These are phyloP conservation scores for Periplaneta americana DNA, from an alignment of 1,140 invertebrate genomes.

Conservation along the genomic window DNA sequence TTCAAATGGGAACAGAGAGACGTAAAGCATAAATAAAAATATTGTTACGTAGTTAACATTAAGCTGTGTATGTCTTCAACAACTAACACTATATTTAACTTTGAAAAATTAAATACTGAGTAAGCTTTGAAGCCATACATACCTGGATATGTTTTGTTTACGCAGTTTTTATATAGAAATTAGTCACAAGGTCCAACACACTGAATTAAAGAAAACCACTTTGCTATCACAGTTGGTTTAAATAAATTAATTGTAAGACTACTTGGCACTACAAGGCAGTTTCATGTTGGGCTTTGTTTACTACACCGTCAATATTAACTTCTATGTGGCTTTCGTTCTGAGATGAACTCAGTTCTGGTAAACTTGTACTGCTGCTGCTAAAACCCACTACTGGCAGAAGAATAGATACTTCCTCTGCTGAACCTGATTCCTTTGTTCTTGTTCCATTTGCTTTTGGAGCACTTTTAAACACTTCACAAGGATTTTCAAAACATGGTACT, in stretches of 20 bases:
- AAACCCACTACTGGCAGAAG: not conserved
- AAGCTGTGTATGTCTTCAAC: not conserved
- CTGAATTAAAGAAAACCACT: not conserved
- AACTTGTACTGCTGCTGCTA: constrained; percentile 1
- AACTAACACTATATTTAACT: not conserved
- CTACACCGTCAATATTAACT: constrained; percentile 4
- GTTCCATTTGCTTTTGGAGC: not conserved
- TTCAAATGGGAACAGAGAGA: not conserved
- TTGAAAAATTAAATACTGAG: not conserved
- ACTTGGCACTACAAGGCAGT: constrained; percentile 22
- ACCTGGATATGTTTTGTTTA: not conserved
- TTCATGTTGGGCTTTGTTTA: constrained; percentile 10
- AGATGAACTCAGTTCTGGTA: constrained; percentile 6
- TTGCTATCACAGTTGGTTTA: constrained; percentile 20
- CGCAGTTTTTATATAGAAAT: not conserved
- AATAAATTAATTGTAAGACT: constrained; percentile 8
- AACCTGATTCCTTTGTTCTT: not conserved
- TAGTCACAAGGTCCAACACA: not conserved
- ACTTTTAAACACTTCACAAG: constrained; percentile 21
- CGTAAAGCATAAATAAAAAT: not conserved
- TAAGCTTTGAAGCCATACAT: not conserved
- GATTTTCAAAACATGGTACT: constrained; percentile 2
- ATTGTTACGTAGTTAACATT: not conserved
- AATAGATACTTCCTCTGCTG: not conserved
- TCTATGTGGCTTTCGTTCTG: not conserved